Evolutionary conservation across 2,888 invertebrate species (phyloP).

Genomic region (Pherbina coryleti): DNA sequence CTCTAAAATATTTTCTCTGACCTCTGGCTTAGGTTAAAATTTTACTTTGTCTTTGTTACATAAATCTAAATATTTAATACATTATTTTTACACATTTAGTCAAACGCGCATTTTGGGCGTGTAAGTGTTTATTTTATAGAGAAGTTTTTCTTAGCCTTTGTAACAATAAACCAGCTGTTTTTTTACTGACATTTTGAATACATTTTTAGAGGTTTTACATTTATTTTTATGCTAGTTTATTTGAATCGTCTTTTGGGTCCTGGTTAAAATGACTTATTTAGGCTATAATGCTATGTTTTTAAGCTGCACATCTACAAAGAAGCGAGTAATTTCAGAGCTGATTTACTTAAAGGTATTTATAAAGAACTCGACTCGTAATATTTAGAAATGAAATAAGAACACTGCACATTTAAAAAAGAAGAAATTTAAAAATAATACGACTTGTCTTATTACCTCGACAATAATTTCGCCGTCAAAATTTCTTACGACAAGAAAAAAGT

Average conservation of each 20-base stretch:
- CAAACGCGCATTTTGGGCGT: not conserved
- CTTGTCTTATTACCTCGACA: no score
- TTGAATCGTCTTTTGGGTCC: no score
- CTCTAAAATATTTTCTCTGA: not conserved
- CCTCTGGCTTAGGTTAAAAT: not conserved
- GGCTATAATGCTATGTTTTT: not conserved
- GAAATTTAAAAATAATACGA: no score
- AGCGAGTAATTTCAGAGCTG: not conserved
- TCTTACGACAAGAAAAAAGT: no score
- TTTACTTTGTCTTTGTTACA: no score
- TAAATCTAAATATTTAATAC: not conserved
- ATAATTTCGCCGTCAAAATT: no score
- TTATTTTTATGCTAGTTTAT: not conserved
- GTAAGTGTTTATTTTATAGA: not conserved
- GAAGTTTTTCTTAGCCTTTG: not conserved
- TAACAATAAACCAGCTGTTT: not conserved
- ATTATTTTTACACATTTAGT: constrained; percentile 11
- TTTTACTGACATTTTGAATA: not conserved
- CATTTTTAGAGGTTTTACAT: not conserved
- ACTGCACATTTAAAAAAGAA: no score
- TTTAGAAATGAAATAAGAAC: no score
- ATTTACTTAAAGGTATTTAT: no score
- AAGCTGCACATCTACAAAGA: not conserved
- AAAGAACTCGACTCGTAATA: no score
- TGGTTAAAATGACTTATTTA: not conserved